A percentile compares a stretch with the other conserved stretches of the same genome.
Conservation (phyloP, 1,140 invertebrate genomes). For the Lerema accius region DNA sequence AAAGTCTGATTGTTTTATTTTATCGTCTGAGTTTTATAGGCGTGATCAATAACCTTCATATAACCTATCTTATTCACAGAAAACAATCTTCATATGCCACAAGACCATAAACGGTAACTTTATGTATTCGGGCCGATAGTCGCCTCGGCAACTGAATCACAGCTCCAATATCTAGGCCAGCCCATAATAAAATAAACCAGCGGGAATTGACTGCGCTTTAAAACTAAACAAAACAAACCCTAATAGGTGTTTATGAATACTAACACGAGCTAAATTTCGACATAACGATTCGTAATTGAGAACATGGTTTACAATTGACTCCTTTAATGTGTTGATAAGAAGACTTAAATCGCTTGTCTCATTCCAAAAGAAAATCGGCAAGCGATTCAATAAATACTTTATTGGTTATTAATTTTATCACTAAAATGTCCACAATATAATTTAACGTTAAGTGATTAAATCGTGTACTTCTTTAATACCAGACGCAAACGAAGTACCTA, state of each 20-base stretch:
- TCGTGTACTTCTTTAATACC: no score
- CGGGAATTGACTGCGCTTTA: constrained; percentile 17
- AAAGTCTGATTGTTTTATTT: no score
- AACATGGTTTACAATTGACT: background rate
- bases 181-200: constrained; percentile 16
- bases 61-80: background rate
- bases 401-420: no score
- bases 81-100: background rate
- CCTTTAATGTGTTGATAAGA: background rate
- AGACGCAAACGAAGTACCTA: no score
- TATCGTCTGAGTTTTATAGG: no score
- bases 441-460: no score
- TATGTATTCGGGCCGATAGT: background rate
- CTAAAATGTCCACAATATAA: no score
- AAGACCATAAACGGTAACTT: background rate
- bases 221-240: constrained; percentile 25
- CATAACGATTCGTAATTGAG: constrained; percentile 5
- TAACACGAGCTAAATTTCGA: constrained; percentile 21
- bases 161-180: constrained; percentile 4
- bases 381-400: no score
- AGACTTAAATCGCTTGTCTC: no score
- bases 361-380: no score
- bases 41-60: no score
- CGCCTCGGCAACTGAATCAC: constrained; percentile 20
- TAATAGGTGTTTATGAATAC: constrained; percentile 28